Base-by-base conservation (phyloP, 2,113 vertebrate species). In the Rhabdomys dilectus region DNA sequence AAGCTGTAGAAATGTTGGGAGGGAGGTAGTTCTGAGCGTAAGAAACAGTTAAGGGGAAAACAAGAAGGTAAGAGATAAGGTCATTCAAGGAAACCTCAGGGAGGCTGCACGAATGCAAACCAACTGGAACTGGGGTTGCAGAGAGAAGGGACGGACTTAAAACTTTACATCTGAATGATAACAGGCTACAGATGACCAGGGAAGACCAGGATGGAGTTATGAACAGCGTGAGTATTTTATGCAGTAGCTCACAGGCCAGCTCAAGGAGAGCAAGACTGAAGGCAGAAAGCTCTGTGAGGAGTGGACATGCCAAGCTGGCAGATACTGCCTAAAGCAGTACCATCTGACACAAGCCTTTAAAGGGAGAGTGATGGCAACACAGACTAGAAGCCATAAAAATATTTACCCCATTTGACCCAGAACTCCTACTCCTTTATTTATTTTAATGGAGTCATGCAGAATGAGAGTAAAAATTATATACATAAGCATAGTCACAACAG, bases 301-400 rank as follows among this genome's bases (percentile, higher is more conserved):
- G 58, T 11, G 0, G 53, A n/a, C 42, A 92, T 70, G 76, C 56
- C 56, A 93, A 70, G 66, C 88, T 31, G 17, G 72, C 9, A 22
- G 29, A 45, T 64, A 66, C 2, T 89, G 88, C 34, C 80, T 9
- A 21, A 53, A 68, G 95, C 86, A 93, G n/a, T 48, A 39, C 62
- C 86, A 93, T 78, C 0, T 64, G 92, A 94, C 73, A 97, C 53
- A 91, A 96, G 93, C 72, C 68, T 91, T 91, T 91, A 84, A 97
- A 94, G 51, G 42, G 4, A 94, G 96, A 94, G 66, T 91, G 68
- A 97, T 70, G 86, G 89, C 60, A 97, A 91, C 62, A 95, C 22
- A 76, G 73, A 91, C 48, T 58, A 95, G 80, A 96, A 96, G 89
- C 8, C 82, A 95, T 89, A 89, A 97, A 97, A 92, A 96, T 93